A percentile compares a stretch with the other conserved stretches of the same genome.
Evolutionary conservation across 2,888 invertebrate species (phyloP).

Genomic region (Vesta saturnalis): DNA sequence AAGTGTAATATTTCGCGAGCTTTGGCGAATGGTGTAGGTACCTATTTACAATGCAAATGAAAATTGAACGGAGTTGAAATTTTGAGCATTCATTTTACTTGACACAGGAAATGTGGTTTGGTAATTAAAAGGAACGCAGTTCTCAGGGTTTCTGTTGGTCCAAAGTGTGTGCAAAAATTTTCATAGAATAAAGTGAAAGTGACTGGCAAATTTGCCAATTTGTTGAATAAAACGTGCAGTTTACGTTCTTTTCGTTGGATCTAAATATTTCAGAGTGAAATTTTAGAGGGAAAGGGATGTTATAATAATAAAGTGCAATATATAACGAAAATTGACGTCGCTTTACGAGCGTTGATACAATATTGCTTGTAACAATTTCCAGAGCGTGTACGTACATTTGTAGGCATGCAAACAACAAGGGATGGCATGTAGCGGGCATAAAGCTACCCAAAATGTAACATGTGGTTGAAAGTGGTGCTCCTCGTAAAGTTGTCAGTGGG

Average conservation of each 20-base stretch:
- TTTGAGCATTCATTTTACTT: slow-evolving; percentile 11
- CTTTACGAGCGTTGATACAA: slow-evolving; percentile 41
- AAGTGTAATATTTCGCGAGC: too few relatives aligned
- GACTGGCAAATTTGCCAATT: background rate
- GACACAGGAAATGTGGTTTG: slow-evolving; percentile 3
- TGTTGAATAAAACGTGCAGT: background rate
- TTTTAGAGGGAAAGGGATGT: slow-evolving; percentile 22
- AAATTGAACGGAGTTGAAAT: slow-evolving; percentile 7
- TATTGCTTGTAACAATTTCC: slow-evolving; percentile 45
- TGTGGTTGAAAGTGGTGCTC: slow-evolving; percentile 64
- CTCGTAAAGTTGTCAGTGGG: slow-evolving; percentile 64
- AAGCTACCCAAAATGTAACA: slow-evolving; percentile 63
- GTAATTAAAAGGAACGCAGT: background rate
- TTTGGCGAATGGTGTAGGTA: background rate
- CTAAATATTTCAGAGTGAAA: slow-evolving; percentile 23
- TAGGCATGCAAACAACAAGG: slow-evolving; percentile 49
- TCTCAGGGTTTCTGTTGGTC: background rate
- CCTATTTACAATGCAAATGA: slow-evolving; percentile 9
- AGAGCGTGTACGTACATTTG: slow-evolving; percentile 32
- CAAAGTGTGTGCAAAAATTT: background rate
- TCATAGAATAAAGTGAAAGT: background rate
- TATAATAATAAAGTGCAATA: slow-evolving; percentile 38
- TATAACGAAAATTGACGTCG: slow-evolving; percentile 36
- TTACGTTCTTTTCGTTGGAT: slow-evolving; percentile 15
- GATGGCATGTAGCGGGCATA: slow-evolving; percentile 62